A percentile compares a stretch with the other conserved stretches of the same genome.
These are phyloP conservation scores for Willisornis vidua DNA, from an alignment of 2,113 vertebrate genomes.

Conservation along the genomic window DNA sequence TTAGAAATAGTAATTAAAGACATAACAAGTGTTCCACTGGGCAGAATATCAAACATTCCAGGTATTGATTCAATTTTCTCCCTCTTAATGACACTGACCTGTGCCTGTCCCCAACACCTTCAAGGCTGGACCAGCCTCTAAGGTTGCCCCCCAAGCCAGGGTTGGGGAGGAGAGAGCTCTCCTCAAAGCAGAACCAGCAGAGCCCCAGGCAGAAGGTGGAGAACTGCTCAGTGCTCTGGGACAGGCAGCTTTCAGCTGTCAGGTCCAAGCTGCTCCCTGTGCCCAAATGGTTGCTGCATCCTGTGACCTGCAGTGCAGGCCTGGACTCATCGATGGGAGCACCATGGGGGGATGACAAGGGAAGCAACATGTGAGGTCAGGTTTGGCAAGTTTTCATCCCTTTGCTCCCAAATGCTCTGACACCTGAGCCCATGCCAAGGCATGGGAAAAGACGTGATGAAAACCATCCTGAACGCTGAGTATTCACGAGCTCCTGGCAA, in stretches of 20 bases:
- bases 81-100: not conserved
- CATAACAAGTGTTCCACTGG: constrained; percentile 54
- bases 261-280: no score
- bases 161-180: not conserved
- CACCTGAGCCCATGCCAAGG: fast-evolving
- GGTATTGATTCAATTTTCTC: constrained; percentile 15
- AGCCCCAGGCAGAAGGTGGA: not conserved
- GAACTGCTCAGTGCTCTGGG: fast-evolving
- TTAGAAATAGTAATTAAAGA: constrained; percentile 74
- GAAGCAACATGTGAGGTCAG: fast-evolving
- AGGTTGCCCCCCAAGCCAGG: not conserved
- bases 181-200: not conserved
- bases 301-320: fast-evolving
- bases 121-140: not conserved
- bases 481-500: not conserved
- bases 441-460: not conserved
- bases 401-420: not conserved
- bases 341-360: fast-evolving
- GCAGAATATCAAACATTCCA: constrained; percentile 66
- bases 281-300: fast-evolving
- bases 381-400: not conserved
- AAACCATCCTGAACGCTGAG: not conserved
- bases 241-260: not conserved
- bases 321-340: fast-evolving
- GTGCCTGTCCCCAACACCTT: not conserved